These are phyloP conservation scores for Tryphoninae sp. DNA, from an alignment of 2,888 invertebrate genomes.

Conservation along the genomic window DNA sequence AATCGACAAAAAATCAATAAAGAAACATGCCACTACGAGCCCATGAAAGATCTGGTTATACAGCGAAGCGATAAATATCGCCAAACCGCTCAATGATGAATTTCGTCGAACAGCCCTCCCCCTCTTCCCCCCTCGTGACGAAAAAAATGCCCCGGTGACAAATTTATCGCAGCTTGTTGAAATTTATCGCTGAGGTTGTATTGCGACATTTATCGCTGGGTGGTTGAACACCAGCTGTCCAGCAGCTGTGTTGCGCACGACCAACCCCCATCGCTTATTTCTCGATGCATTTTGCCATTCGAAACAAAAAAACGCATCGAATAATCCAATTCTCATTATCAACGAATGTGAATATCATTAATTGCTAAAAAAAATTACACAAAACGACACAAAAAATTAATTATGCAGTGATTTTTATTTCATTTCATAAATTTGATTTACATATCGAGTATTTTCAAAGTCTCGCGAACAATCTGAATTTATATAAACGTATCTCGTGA, in stretches of 20 bases:
- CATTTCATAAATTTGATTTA: constrained; percentile 13
- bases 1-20: neutral
- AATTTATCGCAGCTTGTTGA: neutral
- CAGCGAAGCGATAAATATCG: neutral
- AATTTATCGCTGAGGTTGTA: neutral
- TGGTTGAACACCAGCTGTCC: neutral
- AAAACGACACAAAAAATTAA: neutral
- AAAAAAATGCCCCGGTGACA: neutral
- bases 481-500: neutral
- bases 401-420: constrained; percentile 33
- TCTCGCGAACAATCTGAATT: constrained; percentile 31
- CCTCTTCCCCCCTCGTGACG: no score
- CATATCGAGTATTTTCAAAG: constrained; percentile 6
- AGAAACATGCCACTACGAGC: neutral
- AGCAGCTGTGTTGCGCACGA: no score
- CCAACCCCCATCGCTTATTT: neutral
- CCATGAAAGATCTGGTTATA: neutral
- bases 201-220: neutral
- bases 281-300: neutral
- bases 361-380: no score
- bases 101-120: neutral
- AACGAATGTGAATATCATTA: no score
- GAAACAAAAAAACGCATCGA: no score
- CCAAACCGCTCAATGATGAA: neutral
- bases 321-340: no score